Evolutionary conservation across 2,888 invertebrate genomes (phyloP).

Genomic region (Phyllotreta striolata): DNA sequence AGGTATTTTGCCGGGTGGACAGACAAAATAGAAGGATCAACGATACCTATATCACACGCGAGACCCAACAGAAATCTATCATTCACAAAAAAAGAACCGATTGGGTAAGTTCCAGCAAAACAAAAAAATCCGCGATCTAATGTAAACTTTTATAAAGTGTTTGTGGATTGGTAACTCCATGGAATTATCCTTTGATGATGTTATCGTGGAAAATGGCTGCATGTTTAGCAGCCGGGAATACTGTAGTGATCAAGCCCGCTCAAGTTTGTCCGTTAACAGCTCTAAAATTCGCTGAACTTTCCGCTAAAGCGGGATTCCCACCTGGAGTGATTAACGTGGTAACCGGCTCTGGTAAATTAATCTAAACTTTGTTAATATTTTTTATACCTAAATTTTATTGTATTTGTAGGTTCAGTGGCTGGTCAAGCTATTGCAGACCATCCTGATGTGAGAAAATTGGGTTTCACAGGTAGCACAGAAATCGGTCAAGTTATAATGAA

Average conservation of each 20-base stretch:
- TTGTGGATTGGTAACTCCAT: slow-evolving; percentile 91
- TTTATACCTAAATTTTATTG: neutral
- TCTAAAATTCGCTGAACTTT: slow-evolving; percentile 92
- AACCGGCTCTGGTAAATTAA: slow-evolving; percentile 75
- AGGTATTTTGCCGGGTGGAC: slow-evolving; percentile 97
- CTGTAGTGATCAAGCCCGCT: slow-evolving; percentile 95
- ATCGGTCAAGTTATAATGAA: slow-evolving; percentile 93
- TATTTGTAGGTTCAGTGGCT: slow-evolving; percentile 69
- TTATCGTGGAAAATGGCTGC: slow-evolving; percentile 99
- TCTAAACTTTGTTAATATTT: neutral
- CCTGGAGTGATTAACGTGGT: slow-evolving; percentile 94
- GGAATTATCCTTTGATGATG: slow-evolving; percentile 99
- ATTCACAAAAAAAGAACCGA: slow-evolving; percentile 88
- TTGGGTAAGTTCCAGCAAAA: slow-evolving; percentile 69
- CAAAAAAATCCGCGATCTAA: too few relatives aligned
- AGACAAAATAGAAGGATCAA: slow-evolving; percentile 92
- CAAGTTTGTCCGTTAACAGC: slow-evolving; percentile 92
- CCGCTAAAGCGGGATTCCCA: slow-evolving; percentile 90
- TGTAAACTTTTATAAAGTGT: slow-evolving; percentile 69
- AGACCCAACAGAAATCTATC: slow-evolving; percentile 90
- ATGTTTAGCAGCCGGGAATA: slow-evolving; percentile 95
- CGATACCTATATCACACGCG: slow-evolving; percentile 92
- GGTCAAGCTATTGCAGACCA: slow-evolving; percentile 92
- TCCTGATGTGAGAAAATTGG: slow-evolving; percentile 85
- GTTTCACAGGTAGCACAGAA: slow-evolving; percentile 95